phyloP scores from a whole-genome alignment of 2,888 invertebrate genomes.

The Coecobrya sp. region DNA sequence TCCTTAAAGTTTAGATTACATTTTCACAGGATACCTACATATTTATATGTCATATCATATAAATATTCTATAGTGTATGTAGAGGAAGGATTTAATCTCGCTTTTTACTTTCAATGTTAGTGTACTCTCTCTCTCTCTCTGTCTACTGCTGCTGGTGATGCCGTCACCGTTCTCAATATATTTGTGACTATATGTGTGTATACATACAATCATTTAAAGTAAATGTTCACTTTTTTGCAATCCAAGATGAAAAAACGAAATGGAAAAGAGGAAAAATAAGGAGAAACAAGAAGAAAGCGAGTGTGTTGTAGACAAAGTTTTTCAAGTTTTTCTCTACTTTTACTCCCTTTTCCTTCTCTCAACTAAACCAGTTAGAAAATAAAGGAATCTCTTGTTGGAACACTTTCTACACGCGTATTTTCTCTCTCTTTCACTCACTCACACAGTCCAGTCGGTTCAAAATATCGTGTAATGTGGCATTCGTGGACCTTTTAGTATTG shows the following conservation, averaged over 20 bases:
- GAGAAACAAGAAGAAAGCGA: conserved; percentile 1
- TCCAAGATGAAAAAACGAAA: conserved; percentile 66
- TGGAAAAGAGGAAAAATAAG: conserved; percentile 45
- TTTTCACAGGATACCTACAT: conserved; percentile 29
- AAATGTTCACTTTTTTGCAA: conserved; percentile 56
- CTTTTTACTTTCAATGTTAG: conserved; percentile 61
- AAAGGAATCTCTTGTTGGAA: conserved; percentile 57
- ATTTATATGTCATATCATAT: conserved; percentile 35
- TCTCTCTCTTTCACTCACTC: conserved; percentile 20
- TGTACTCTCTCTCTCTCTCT: neutral
- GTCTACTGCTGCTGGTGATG: neutral
- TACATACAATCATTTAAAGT: conserved; percentile 57
- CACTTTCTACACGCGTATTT: conserved; percentile 69
- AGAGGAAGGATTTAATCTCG: conserved; percentile 72
- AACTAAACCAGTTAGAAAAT: conserved; percentile 64
- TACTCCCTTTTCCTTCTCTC: neutral
- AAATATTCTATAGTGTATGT: conserved; percentile 21
- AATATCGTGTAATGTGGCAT: conserved; percentile 46
- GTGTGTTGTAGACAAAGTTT: conserved; percentile 71
- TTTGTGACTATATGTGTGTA: neutral
- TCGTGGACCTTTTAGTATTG: conserved; percentile 31
- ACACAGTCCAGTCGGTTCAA: conserved; percentile 49
- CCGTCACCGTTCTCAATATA: conserved; percentile 37
- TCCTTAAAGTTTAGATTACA: conserved; percentile 58
- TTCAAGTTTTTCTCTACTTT: conserved; percentile 65